Evolutionary conservation across 1,140 invertebrate genomes (phyloP).

Genomic region (Ceratina japonica): DNA sequence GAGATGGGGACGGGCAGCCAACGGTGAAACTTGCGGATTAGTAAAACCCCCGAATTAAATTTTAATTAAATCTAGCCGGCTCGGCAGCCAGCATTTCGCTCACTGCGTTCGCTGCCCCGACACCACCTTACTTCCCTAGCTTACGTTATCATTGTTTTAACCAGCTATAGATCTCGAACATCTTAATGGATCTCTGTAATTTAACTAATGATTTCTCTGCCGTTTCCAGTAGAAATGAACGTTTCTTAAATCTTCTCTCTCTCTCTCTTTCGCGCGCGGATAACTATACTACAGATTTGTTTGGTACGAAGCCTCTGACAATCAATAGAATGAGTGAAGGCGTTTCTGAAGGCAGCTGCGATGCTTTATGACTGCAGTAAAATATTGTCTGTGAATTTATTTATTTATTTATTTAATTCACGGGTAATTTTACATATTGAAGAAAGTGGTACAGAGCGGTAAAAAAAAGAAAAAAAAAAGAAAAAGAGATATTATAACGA

Average conservation of each 20-base stretch:
- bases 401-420: too few species aligned
- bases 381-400: neutral
- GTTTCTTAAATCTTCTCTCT: neutral
- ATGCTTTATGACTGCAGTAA: neutral
- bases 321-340: neutral
- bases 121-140: neutral
- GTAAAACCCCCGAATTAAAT: conserved; percentile 73
- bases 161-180: conserved; percentile 31
- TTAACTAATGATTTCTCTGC: conserved; percentile 3
- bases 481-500: too few species aligned
- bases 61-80: conserved; percentile 72
- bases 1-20: conserved; percentile 43
- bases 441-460: too few species aligned
- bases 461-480: too few species aligned
- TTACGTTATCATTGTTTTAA: conserved; percentile 50
- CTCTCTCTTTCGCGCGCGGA: too few species aligned
- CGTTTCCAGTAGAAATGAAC: neutral
- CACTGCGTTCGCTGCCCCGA: neutral
- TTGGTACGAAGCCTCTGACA: too few species aligned
- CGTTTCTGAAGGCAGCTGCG: neutral
- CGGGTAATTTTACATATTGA: too few species aligned
- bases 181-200: conserved; percentile 32
- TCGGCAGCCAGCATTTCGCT: neutral
- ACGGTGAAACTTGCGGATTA: conserved; percentile 70
- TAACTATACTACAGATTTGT: too few species aligned